Conservation (phyloP, 2,797 vertebrate species). For the Lagorchestes hirsutus region DNA sequence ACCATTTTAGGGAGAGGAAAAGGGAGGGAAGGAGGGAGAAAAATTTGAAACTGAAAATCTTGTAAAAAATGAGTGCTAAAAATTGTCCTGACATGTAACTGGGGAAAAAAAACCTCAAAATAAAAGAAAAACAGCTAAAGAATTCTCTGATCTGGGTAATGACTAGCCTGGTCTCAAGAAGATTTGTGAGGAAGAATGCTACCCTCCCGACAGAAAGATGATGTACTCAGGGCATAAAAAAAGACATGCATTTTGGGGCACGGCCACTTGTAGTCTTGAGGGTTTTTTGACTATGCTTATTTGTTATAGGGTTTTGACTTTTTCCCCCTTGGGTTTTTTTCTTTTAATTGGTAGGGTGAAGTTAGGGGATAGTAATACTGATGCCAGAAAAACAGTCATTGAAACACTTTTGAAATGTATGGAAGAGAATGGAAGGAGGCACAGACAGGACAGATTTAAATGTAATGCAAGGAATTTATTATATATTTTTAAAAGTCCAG, state of each 20-base stretch:
- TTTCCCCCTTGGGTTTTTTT: not conserved
- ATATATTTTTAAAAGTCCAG: not conserved
- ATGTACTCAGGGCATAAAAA: not conserved
- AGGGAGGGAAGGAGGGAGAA: no score
- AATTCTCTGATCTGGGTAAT: not conserved
- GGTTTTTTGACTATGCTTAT: not conserved
- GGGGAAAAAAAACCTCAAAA: no score
- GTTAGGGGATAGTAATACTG: not conserved
- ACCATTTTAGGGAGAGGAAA: no score
- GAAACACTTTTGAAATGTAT: not conserved
- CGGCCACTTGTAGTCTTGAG: not conserved
- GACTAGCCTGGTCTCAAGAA: not conserved
- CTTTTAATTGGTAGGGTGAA: not conserved
- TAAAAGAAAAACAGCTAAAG: not conserved
- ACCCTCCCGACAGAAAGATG: not conserved
- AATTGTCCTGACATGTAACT: no score
- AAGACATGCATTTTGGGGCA: not conserved
- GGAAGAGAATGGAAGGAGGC: not conserved
- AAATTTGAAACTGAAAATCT: no score
- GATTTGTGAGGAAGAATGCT: not conserved
- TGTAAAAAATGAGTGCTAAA: no score
- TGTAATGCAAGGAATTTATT: not conserved
- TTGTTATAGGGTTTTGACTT: not conserved
- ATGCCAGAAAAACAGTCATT: not conserved
- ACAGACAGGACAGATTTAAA: not conserved